phyloP scores from a whole-genome alignment of 1,140 invertebrate species.

The Wasmannia auropunctata region DNA sequence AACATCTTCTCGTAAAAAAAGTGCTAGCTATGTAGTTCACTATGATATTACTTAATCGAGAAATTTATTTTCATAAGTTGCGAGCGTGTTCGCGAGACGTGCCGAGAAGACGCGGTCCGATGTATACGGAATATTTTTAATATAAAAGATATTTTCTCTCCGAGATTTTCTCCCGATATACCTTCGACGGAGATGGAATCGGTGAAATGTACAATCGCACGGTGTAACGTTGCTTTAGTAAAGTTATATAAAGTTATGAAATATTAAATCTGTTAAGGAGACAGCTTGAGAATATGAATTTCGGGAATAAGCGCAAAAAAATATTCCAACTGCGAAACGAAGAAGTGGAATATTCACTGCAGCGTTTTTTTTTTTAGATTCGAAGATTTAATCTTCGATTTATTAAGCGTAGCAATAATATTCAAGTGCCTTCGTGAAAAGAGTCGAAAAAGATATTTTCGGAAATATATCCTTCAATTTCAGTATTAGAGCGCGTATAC shows the following conservation, averaged over 20 bases:
- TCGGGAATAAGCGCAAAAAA: neutral
- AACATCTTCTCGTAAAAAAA: conserved; percentile 18
- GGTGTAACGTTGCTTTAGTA: neutral
- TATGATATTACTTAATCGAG: conserved; percentile 48
- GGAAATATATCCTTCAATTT: conserved; percentile 32
- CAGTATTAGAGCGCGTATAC: conserved; percentile 25
- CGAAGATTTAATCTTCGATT: conserved; percentile 3
- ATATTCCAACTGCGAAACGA: neutral
- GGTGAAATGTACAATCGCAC: neutral
- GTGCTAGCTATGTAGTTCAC: conserved; percentile 12
- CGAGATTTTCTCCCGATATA: neutral
- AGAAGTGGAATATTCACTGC: conserved; percentile 4
- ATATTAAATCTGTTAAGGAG: neutral
- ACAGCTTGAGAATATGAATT: conserved; percentile 27
- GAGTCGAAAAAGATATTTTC: conserved; percentile 30
- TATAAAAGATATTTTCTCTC: conserved; percentile 18
- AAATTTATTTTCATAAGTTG: conserved; percentile 22
- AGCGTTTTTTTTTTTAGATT: neutral
- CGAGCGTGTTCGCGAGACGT: neutral
- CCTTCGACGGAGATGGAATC: neutral
- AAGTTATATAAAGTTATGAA: neutral
- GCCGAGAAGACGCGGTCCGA: neutral
- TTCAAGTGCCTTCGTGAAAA: conserved; percentile 23
- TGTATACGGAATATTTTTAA: conserved; percentile 9
- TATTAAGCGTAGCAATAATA: conserved; percentile 1